Conservation (phyloP, 2,888 invertebrate species). For the Doris montereyensis region DNA sequence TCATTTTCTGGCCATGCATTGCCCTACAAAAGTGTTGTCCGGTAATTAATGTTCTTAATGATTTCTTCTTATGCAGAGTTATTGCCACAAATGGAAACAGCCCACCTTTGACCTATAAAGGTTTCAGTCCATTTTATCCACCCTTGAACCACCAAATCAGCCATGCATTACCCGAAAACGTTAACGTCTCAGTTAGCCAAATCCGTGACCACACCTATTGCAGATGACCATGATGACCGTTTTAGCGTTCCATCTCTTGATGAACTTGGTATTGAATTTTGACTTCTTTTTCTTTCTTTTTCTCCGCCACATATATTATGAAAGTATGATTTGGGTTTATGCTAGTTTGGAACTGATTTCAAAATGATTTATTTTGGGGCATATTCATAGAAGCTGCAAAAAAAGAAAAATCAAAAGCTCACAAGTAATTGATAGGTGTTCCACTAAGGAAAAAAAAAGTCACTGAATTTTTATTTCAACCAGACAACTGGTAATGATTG, state of each 20-base stretch:
- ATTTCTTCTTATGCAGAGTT: no score
- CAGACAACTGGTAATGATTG: no score
- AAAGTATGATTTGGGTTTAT: background rate
- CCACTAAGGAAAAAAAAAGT: no score
- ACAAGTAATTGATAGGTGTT: no score
- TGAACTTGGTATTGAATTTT: slow-evolving; percentile 86
- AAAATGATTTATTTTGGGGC: no score
- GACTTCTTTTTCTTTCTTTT: background rate
- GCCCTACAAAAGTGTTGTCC: no score
- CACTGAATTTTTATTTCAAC: no score
- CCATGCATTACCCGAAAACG: slow-evolving; percentile 79
- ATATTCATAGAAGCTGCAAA: no score
- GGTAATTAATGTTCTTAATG: no score
- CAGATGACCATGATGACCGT: slow-evolving; percentile 85
- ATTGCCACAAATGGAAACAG: slow-evolving; percentile 86
- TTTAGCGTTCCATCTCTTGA: slow-evolving; percentile 89
- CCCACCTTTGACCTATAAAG: slow-evolving; percentile 90
- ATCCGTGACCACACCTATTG: slow-evolving; percentile 80
- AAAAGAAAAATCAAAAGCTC: no score
- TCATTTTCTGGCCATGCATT: no score
- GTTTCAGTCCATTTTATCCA: slow-evolving; percentile 85
- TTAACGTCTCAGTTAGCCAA: slow-evolving; percentile 77
- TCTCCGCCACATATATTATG: background rate
- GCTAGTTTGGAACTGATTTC: background rate
- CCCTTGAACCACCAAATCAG: slow-evolving; percentile 82